Percentiles rank a stretch among this genome's conserved stretches.
Evolutionary conservation across 2,797 vertebrate species (phyloP).

Genomic region (Xenopus petersii): DNA sequence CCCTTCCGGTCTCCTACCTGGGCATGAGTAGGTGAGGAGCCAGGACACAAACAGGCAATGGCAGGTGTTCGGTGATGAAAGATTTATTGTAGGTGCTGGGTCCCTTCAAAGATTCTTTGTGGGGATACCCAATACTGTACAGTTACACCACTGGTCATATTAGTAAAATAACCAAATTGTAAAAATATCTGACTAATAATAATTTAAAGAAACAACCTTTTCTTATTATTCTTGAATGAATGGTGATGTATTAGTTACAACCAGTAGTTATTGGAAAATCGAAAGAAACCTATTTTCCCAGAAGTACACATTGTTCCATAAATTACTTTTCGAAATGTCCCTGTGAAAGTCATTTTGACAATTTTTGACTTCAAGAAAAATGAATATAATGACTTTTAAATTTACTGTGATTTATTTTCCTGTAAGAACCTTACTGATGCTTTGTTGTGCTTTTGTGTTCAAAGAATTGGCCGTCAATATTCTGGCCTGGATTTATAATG

Average conservation of each 20-base stretch:
- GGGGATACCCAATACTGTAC: too few species aligned
- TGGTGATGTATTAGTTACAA: not conserved
- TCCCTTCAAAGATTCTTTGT: too few species aligned
- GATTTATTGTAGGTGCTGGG: too few species aligned
- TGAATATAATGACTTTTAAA: not conserved
- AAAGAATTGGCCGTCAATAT: not conserved
- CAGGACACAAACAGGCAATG: too few species aligned
- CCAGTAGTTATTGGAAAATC: not conserved
- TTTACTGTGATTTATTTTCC: not conserved
- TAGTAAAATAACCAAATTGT: too few species aligned
- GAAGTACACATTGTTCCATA: not conserved
- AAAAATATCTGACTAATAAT: too few species aligned
- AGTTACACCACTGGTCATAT: too few species aligned
- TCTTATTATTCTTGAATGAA: not conserved
- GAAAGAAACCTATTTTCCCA: not conserved
- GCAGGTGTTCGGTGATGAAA: too few species aligned
- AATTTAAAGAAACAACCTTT: not conserved
- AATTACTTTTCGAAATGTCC: not conserved
- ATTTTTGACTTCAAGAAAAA: not conserved
- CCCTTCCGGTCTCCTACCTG: too few species aligned
- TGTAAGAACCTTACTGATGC: not conserved
- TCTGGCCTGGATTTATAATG: not conserved
- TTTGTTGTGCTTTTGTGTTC: not conserved
- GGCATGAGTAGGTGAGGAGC: too few species aligned
- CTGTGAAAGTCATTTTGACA: not conserved